A percentile compares a stretch with the other conserved stretches of the same genome.
Conservation (phyloP, 1,140 invertebrate species). For the Vollenhovia emeryi region DNA sequence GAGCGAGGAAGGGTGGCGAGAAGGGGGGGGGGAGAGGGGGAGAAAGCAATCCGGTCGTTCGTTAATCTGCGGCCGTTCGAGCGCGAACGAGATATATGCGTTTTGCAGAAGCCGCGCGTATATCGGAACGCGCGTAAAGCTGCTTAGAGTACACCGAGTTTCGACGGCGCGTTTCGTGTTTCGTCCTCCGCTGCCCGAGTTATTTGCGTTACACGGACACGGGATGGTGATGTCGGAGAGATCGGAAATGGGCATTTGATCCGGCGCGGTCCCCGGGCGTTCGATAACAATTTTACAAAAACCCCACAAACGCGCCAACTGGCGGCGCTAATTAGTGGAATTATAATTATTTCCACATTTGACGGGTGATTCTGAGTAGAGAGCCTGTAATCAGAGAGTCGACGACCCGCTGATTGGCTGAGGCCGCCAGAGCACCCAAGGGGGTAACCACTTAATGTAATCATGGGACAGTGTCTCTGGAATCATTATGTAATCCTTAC, state of each 20-base stretch:
- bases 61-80: constrained; percentile 61
- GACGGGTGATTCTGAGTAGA: too few species aligned
- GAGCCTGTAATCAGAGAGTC: too few species aligned
- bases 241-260: not conserved
- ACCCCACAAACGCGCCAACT: too few species aligned
- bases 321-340: too few species aligned
- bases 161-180: not conserved
- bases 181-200: not conserved
- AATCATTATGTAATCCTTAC: too few species aligned
- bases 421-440: too few species aligned
- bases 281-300: too few species aligned
- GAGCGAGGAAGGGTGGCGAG: not conserved
- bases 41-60: constrained; percentile 67
- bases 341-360: not conserved
- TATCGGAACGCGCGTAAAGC: constrained; percentile 30
- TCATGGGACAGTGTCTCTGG: too few species aligned
- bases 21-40: not conserved
- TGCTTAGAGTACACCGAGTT: constrained; percentile 5
- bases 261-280: too few species aligned
- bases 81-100: constrained; percentile 18
- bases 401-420: too few species aligned
- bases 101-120: constrained; percentile 30
- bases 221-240: not conserved
- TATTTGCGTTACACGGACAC: not conserved
- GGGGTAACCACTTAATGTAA: too few species aligned